Evolutionary conservation across 30 jellyfish, hydroid and myxozoan genomes (phyloP), one percentile per base, ranked within the genome.

Genomic region (Hydractinia symbiolongicarpus): DNA sequence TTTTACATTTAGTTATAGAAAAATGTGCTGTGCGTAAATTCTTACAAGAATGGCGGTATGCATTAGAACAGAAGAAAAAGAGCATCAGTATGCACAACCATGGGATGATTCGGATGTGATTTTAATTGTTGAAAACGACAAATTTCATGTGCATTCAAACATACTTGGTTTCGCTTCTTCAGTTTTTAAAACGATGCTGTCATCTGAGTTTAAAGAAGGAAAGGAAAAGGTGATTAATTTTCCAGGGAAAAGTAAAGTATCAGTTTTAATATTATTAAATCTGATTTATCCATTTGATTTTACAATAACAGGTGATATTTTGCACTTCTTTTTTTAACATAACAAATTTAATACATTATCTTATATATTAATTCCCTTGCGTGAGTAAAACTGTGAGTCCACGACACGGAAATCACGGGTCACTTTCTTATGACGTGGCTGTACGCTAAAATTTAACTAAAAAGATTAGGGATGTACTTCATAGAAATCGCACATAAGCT

Each of bases 111-210:
- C 82, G 5, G 87, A 79, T 52, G 69, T 67, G 15, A 69, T 79
- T 21, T 53, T 79, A n/a, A 50, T 1, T 2, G 87, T 79, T 6
- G 84, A 67, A 50, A 8, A 79, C 54, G 67, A 66, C 3, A 40
- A 50, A 4, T 69, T 79, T 49, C 87, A 79, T 67, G 87, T 79
- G 10, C 87, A 79, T 53, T 49, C 79, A 54, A 61, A 62, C 7
- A 79, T 79, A 19, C 82, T 79, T 56, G 67, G 79, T 10, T n/a
- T 61, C 4, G 67, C 79, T 56, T 79, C 87, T 4, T 83, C 87
- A 1, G 87, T 79, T 10, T 79, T 79, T 55, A 40, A 79, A 19
- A 3, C 54, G 15, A 79, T 79, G 87, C 60, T 79, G 44, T 61
- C 21, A 7, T 72, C 72, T 44, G 70, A 79, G 4, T 79, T 79